These are phyloP conservation scores for Euproctis similis DNA, from an alignment of 2,888 invertebrate genomes.

Conservation along the genomic window DNA sequence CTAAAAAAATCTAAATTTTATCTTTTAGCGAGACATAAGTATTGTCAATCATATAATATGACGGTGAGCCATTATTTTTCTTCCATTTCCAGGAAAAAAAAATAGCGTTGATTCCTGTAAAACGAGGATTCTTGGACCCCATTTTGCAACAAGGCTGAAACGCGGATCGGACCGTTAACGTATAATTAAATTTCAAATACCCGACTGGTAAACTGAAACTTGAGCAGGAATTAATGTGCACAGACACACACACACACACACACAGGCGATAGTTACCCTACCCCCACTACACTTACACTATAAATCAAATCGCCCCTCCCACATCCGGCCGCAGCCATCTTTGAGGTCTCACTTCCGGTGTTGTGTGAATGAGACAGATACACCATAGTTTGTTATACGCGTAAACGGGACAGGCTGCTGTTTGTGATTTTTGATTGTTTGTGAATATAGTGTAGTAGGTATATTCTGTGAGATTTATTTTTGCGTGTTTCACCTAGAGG, in stretches of 20 bases:
- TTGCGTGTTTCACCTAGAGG: too few species aligned
- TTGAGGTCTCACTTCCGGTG: constrained; percentile 69
- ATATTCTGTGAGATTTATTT: too few species aligned
- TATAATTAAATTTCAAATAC: constrained; percentile 11
- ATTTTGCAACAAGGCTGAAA: too few species aligned
- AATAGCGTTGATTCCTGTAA: too few species aligned
- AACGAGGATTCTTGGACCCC: too few species aligned
- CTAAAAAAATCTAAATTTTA: too few species aligned
- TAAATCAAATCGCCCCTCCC: constrained; percentile 70
- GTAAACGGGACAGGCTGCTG: constrained; percentile 23
- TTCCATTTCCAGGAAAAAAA: too few species aligned
- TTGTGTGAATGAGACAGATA: constrained; percentile 32
- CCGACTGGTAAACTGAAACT: constrained; percentile 13
- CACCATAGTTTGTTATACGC: constrained; percentile 29
- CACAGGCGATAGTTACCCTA: constrained; percentile 8
- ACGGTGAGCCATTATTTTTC: too few species aligned
- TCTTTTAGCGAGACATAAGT: too few species aligned
- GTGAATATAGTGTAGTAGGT: constrained; percentile 4
- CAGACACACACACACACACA: constrained; percentile 9
- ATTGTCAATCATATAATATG: too few species aligned
- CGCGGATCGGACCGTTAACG: constrained; percentile 9
- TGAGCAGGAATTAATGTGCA: constrained; percentile 23
- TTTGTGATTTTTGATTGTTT: constrained; percentile 33
- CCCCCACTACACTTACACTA: constrained; percentile 42
- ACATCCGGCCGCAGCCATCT: constrained; percentile 71